These are phyloP conservation scores for Drosophila baimaii DNA, from an alignment of 1,140 invertebrate species.

Conservation along the genomic window DNA sequence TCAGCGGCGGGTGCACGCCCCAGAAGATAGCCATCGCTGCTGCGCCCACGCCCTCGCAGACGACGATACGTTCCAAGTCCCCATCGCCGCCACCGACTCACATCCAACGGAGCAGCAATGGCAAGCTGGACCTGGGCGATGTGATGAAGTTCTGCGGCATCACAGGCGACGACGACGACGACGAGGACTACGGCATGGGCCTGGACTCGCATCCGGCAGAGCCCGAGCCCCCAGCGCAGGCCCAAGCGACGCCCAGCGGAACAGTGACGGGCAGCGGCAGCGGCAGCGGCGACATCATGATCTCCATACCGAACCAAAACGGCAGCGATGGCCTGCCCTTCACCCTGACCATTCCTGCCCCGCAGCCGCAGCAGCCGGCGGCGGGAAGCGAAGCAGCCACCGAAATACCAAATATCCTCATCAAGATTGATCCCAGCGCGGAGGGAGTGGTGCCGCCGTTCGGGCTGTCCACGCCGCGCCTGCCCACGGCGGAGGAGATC, in stretches of 20 bases:
- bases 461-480: conserved; percentile 79
- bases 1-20: conserved; percentile 26
- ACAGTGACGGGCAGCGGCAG: conserved; percentile 5
- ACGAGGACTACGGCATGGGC: conserved; percentile 77
- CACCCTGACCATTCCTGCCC: conserved; percentile 81
- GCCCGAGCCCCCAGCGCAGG: conserved; percentile 16
- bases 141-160: conserved; percentile 86
- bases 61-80: conserved; percentile 52
- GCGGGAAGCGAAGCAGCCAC: conserved; percentile 67
- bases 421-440: conserved; percentile 81
- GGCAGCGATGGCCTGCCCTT: conserved; percentile 79
- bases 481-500: conserved; percentile 81
- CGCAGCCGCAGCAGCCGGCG: conserved; percentile 23
- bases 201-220: conserved; percentile 6
- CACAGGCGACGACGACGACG: conserved; percentile 81
- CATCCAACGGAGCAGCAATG: conserved; percentile 77
- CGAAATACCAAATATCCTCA: conserved; percentile 83
- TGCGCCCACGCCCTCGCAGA: conserved; percentile 20
- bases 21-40: conserved; percentile 39
- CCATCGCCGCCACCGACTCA: conserved; percentile 72
- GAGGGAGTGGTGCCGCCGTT: conserved; percentile 69
- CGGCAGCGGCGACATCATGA: conserved; percentile 77
- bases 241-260: background rate
- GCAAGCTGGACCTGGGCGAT: conserved; percentile 86
- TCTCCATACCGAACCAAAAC: conserved; percentile 84